phyloP scores from a whole-genome alignment of 2,888 invertebrate species.

The Mechanitis mazaeus region DNA sequence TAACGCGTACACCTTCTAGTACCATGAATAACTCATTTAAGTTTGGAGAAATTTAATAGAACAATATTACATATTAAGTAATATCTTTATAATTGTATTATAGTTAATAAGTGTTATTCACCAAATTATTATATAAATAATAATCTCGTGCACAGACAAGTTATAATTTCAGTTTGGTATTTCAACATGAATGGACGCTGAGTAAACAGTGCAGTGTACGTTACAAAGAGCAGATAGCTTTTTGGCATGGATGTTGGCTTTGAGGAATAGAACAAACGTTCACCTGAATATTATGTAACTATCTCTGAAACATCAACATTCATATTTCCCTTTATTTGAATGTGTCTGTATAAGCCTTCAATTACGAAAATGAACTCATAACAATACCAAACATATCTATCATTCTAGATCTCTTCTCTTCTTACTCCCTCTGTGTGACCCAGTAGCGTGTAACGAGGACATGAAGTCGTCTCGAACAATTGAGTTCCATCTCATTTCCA shows the following conservation, averaged over 20 bases:
- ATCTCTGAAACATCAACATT: neutral
- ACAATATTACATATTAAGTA: too few species aligned
- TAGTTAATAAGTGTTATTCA: too few species aligned
- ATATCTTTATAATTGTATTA: too few species aligned
- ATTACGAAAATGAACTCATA: neutral
- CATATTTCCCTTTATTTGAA: neutral
- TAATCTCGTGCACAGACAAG: constrained; percentile 11
- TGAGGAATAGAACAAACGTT: neutral
- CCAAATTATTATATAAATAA: neutral
- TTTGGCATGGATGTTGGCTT: constrained; percentile 12
- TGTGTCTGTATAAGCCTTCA: too few species aligned
- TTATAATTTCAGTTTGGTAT: constrained; percentile 12
- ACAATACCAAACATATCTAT: neutral
- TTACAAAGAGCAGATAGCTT: constrained; percentile 9
- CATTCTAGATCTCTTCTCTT: too few species aligned
- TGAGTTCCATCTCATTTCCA: constrained; percentile 56
- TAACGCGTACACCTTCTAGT: too few species aligned
- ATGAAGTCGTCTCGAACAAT: constrained; percentile 50
- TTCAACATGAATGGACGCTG: constrained; percentile 10
- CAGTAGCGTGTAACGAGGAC: constrained; percentile 19
- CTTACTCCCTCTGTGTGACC: too few species aligned
- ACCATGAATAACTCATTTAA: too few species aligned
- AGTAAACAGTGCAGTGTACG: constrained; percentile 10
- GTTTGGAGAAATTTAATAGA: neutral
- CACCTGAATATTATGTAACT: neutral